A percentile compares a stretch with the other conserved stretches of the same genome.
Conservation (phyloP, 2,113 vertebrate species). For the Sylvietta virens region DNA sequence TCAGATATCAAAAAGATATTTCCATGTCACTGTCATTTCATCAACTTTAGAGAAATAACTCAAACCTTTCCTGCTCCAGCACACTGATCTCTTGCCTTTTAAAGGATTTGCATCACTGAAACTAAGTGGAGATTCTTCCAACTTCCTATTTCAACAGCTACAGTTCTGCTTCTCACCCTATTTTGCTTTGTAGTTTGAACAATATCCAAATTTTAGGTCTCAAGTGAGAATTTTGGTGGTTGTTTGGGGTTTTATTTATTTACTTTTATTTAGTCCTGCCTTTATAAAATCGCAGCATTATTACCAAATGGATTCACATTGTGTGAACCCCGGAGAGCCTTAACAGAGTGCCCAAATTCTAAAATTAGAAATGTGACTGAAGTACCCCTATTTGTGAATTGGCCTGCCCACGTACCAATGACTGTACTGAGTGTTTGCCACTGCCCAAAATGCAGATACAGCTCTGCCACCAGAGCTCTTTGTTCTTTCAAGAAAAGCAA, state of each 20-base stretch:
- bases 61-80: not conserved
- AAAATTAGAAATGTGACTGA: not conserved
- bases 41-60: not conserved
- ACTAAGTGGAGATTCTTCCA: not conserved
- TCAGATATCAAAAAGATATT: not conserved
- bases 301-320: not conserved
- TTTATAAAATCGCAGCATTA: not conserved
- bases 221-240: not conserved
- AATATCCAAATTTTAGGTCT: not conserved
- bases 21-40: not conserved
- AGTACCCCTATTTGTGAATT: not conserved
- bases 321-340: not conserved
- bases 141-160: not conserved
- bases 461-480: not conserved
- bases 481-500: not conserved
- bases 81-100: not conserved
- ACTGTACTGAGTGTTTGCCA: not conserved
- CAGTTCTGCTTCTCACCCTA: not conserved
- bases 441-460: constrained; percentile 3
- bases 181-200: not conserved
- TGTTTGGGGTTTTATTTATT: not conserved
- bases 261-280: not conserved
- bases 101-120: not conserved
- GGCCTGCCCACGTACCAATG: not conserved
- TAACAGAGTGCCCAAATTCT: not conserved